Base-by-base conservation (phyloP, 2,113 vertebrate species). In the Oncorhynchus gorbuscha region DNA sequence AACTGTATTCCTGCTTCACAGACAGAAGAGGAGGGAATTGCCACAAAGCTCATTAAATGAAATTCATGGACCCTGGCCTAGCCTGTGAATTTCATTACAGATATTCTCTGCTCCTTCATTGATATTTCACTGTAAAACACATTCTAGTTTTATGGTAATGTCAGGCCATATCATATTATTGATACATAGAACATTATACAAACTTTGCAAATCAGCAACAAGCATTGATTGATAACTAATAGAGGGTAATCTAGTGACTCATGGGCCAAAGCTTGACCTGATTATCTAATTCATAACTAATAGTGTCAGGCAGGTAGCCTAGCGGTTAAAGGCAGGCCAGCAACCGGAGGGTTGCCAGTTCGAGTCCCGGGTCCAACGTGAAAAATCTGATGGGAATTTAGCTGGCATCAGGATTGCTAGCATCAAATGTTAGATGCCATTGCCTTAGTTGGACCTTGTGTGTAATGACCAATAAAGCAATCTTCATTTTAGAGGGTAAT, bases 81-180 rank as follows among this genome's bases (percentile, higher is more conserved):
- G 79, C 86, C 73, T 79, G 66, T 83, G 80, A 84, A 85, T 87
- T 82, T 84, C 85, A 84, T 88, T 85, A 84, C 76, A 84, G 79
- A 83, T 76, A 85, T 85, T 84, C 80, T 85, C 71, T 87, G 83
- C 80, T 85, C 81, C 83, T 84, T 79, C 73, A 77, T 69, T 80
- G 82, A 84, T 79, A 83, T 86, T 86, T 84, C 79, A 73, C 72
- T 79, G 76, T 83, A 83, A 83, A 76, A 87, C 68, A 77, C 51
- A 64, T 69, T 48, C 72, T 81, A 48, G 65, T 66, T 83, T 83
- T 78, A 79, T 85, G 55, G 61, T 76, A 71, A 62, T 76, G 68
- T 35, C 3, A 28, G 68, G 32, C 30, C 12, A 5, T 22, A 32
- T 59, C 20, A 7, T 9, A 32, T 58, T 72, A 59, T 58, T 26